Conservation (phyloP, 92 coral and sea anemone genomes). For the Nematostella vectensis region DNA sequence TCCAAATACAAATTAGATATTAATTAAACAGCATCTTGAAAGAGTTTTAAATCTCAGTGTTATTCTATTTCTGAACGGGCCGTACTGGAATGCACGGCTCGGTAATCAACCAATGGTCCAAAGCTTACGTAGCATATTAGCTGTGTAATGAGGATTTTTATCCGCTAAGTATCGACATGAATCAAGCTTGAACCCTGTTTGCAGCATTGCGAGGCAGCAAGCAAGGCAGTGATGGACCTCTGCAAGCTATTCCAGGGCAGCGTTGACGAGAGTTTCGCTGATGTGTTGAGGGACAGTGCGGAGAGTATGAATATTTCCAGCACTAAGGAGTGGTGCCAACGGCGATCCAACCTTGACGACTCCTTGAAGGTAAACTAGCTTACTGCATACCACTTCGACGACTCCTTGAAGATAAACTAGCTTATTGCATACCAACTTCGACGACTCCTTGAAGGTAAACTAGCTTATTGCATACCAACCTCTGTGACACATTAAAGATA, state of each 20-base stretch:
- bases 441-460: slow-evolving; percentile 49
- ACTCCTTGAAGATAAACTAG: too few relatives aligned
- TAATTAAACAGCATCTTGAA: too few relatives aligned
- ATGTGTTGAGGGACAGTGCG: slow-evolving; percentile 50
- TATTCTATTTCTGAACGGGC: too few relatives aligned
- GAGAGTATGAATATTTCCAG: slow-evolving; percentile 49
- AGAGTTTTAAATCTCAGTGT: too few relatives aligned
- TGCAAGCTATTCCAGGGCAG: slow-evolving; percentile 56
- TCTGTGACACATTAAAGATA: too few relatives aligned
- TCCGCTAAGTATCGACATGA: too few relatives aligned
- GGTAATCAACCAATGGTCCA: too few relatives aligned
- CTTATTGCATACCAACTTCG: slow-evolving; percentile 53
- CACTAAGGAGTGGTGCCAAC: slow-evolving; percentile 71
- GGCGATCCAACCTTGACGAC: slow-evolving; percentile 53
- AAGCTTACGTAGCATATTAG: too few relatives aligned
- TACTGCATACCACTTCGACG: neutral
- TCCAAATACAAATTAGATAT: too few relatives aligned
- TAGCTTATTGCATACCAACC: neutral
- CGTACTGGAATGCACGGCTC: too few relatives aligned
- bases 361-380: slow-evolving; percentile 39
- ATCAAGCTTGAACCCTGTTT: too few relatives aligned
- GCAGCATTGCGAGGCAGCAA: slow-evolving; percentile 37
- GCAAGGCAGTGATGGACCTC: slow-evolving; percentile 60
- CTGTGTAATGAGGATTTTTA: too few relatives aligned
- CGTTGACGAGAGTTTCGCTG: slow-evolving; percentile 60